Conservation (phyloP, 2,113 vertebrate species). For the Andinoacara biseriatus region DNA sequence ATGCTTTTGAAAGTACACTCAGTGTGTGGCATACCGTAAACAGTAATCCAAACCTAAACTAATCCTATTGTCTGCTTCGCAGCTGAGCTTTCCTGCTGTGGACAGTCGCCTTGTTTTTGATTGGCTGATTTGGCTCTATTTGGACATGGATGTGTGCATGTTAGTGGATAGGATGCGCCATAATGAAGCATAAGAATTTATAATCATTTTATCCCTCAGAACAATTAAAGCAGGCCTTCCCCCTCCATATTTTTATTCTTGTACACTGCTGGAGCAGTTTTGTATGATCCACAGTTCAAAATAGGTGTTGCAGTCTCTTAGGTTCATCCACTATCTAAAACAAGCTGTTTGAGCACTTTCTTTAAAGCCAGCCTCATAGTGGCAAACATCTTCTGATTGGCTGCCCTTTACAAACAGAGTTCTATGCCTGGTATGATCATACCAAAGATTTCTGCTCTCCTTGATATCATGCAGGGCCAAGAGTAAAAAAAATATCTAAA, state of each 20-base stretch:
- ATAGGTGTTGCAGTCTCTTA: neutral
- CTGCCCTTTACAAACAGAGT: neutral
- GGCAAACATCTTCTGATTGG: neutral
- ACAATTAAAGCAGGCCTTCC: neutral
- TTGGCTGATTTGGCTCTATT: neutral
- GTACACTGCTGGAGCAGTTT: neutral
- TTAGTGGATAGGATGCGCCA: neutral
- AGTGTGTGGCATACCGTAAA: neutral
- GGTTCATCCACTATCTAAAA: neutral
- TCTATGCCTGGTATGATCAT: neutral
- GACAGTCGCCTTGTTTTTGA: neutral
- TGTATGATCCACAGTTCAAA: neutral
- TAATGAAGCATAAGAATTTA: slow-evolving; percentile 1
- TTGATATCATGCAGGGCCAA: neutral
- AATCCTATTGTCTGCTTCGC: neutral
- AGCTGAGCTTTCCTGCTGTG: neutral
- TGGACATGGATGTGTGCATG: neutral
- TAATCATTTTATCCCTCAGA: neutral
- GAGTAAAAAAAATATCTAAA: neutral
- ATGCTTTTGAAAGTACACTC: neutral
- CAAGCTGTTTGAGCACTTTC: neutral
- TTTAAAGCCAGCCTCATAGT: neutral
- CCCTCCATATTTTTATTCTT: neutral
- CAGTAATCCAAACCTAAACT: neutral
- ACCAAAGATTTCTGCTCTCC: neutral